A percentile compares a stretch with the other conserved stretches of the same genome.
Evolutionary conservation across 1,140 invertebrate genomes (phyloP).

Genomic region (Aplysia californica): DNA sequence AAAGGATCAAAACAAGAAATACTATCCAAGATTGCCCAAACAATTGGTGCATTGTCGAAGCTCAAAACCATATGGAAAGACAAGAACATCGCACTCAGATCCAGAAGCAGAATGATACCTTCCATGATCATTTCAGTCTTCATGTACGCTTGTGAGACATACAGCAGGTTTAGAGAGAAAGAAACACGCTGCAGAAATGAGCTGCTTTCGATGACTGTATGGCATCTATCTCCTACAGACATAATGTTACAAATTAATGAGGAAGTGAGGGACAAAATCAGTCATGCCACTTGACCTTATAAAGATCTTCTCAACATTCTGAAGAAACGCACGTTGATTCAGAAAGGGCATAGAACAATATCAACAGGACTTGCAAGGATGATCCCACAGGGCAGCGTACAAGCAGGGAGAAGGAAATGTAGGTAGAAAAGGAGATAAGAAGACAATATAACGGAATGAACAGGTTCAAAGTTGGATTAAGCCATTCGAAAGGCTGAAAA

Average conservation of each 20-base stretch:
- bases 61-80: background rate
- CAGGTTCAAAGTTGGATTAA: background rate
- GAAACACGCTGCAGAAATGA: background rate
- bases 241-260: background rate
- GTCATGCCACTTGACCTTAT: background rate
- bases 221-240: background rate
- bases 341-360: background rate
- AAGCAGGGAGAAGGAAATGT: background rate
- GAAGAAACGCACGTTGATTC: background rate
- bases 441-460: background rate
- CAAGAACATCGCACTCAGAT: background rate
- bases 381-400: background rate
- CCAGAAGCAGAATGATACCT: background rate
- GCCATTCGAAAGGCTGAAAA: background rate
- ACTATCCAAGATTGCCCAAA: too few relatives aligned
- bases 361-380: background rate
- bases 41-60: too few relatives aligned
- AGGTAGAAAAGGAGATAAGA: background rate
- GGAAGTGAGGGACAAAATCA: background rate
- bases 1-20: too few relatives aligned
- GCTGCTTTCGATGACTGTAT: background rate
- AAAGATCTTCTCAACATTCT: background rate
- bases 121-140: background rate
- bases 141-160: background rate
- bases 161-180: background rate